Conservation (phyloP, 2,113 vertebrate genomes). For the Anguilla japonica region DNA sequence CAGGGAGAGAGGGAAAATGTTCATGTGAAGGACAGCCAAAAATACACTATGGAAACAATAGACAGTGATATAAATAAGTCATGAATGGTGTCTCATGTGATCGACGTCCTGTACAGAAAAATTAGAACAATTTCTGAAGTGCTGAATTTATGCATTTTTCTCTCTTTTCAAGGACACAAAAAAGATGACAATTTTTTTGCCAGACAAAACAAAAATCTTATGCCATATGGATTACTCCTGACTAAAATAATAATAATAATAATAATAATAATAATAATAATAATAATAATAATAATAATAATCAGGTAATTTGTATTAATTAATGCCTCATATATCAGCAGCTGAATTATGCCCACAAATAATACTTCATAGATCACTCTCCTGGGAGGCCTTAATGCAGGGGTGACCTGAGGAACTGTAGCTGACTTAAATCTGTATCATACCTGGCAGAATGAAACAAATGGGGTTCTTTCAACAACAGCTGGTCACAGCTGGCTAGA, state of each 20-base stretch:
- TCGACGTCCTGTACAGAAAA: neutral
- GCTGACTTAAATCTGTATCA: too few relatives aligned
- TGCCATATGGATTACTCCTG: neutral
- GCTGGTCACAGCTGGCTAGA: too few relatives aligned
- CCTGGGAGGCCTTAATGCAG: too few relatives aligned
- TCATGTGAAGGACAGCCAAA: conserved; percentile 5
- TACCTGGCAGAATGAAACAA: too few relatives aligned
- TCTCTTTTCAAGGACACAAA: neutral
- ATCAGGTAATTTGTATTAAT: too few relatives aligned
- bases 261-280: too few relatives aligned
- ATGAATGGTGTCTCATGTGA: neutral
- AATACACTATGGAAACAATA: neutral
- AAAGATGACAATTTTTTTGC: neutral
- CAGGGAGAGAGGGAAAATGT: neutral
- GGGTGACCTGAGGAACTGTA: too few relatives aligned
- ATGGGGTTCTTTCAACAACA: too few relatives aligned
- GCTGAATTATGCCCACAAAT: too few relatives aligned
- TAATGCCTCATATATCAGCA: too few relatives aligned
- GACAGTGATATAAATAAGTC: neutral
- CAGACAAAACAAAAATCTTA: neutral
- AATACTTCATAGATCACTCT: too few relatives aligned
- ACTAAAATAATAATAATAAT: neutral
- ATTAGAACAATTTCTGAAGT: neutral
- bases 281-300: too few relatives aligned
- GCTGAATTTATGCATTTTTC: neutral